phyloP scores from a whole-genome alignment of 2,113 vertebrate species.

The Cyprinodon variegatus region DNA sequence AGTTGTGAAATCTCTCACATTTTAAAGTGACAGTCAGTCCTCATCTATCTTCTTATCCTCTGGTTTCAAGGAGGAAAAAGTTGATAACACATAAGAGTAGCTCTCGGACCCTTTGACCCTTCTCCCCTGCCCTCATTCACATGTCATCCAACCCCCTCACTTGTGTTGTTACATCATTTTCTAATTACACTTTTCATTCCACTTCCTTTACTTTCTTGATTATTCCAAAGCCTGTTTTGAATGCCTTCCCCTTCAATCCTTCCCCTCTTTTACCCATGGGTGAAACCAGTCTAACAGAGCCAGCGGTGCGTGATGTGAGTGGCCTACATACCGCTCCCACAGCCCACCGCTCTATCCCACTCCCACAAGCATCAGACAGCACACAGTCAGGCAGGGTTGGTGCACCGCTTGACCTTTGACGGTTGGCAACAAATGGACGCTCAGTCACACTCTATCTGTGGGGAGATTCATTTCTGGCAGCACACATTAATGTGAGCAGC shows the following conservation, averaged over 20 bases:
- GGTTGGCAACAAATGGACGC: conserved; percentile 6
- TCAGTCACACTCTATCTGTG: not conserved
- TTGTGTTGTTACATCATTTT: conserved; percentile 8
- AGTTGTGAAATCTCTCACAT: not conserved
- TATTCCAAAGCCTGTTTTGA: conserved; percentile 16
- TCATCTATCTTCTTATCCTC: not conserved
- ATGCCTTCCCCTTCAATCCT: not conserved
- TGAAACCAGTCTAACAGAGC: conserved; percentile 49
- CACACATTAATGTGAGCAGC: conserved; percentile 2
- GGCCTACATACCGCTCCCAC: conserved; percentile 66
- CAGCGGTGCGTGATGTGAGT: conserved; percentile 61
- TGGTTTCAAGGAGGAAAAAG: not conserved
- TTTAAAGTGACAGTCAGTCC: not conserved
- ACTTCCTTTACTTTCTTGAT: conserved; percentile 25
- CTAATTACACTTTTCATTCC: conserved; percentile 19
- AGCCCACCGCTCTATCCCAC: conserved; percentile 6
- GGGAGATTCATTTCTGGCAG: conserved; percentile 1
- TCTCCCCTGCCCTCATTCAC: not conserved
- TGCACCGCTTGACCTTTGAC: conserved; percentile 59
- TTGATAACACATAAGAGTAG: conserved; percentile 22
- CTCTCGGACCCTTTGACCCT: conserved; percentile 22
- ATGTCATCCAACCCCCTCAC: conserved; percentile 2
- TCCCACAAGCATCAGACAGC: conserved; percentile 30
- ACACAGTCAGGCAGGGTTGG: conserved; percentile 21
- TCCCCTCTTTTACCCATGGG: conserved; percentile 14